Evolutionary conservation across 2,113 vertebrate species (phyloP).

Genomic region (Chionomys nivalis): DNA sequence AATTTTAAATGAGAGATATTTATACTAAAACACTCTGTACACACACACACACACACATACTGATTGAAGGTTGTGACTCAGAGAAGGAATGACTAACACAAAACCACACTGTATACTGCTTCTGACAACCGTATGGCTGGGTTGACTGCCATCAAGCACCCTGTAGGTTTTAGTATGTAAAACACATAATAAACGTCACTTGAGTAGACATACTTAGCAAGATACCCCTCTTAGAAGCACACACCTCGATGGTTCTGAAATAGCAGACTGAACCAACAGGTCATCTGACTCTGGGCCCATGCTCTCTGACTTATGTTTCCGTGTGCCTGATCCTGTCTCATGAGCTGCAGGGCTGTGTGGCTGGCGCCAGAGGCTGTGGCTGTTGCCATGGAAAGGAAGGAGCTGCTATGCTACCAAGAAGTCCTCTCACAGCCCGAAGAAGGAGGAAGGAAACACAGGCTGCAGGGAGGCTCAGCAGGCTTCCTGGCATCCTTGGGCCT

Average conservation of each 20-base stretch:
- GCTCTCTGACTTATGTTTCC: background rate
- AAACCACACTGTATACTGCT: background rate
- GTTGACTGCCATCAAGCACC: background rate
- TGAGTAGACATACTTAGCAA: background rate
- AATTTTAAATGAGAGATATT: constrained; percentile 22
- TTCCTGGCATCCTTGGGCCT: background rate
- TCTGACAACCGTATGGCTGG: background rate
- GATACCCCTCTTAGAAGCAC: background rate
- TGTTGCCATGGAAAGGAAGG: background rate
- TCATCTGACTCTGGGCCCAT: background rate
- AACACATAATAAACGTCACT: background rate
- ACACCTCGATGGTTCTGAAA: background rate
- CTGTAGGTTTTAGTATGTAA: background rate
- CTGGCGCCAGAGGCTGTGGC: background rate
- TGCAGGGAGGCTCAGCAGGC: background rate
- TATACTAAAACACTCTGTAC: background rate
- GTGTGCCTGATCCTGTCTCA: background rate
- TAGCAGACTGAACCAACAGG: background rate
- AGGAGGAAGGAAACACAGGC: background rate
- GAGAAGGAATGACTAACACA: background rate
- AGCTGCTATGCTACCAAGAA: background rate
- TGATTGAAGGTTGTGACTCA: background rate
- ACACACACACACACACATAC: background rate
- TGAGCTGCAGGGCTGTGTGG: background rate
- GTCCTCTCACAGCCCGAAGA: rapidly evolving